Evolutionary conservation across 2,113 vertebrate species (phyloP).

Genomic region (Poecile atricapillus): DNA sequence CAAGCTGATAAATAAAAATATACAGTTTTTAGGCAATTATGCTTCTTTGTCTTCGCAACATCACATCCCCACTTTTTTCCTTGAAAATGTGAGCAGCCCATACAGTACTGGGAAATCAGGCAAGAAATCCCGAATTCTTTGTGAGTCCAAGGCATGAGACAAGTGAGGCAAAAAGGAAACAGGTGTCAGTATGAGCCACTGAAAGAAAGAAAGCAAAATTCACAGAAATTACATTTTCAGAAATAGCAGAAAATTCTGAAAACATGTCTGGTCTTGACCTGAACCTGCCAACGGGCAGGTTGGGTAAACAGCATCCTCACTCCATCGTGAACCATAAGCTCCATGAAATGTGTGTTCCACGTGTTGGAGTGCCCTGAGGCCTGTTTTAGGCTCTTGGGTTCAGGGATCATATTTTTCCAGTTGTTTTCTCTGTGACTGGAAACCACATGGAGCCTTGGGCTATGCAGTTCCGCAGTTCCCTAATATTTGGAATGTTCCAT

Average conservation of each 20-base stretch:
- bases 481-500: slow-evolving; percentile 71
- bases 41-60: background rate
- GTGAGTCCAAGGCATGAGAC: background rate
- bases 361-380: background rate
- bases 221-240: slow-evolving; percentile 36
- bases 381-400: background rate
- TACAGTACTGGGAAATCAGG: background rate
- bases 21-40: background rate
- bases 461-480: slow-evolving; percentile 1
- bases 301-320: background rate
- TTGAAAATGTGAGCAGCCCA: background rate
- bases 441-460: background rate
- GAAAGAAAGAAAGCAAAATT: slow-evolving; percentile 34
- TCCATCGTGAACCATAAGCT: background rate
- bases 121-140: background rate
- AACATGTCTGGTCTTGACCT: background rate
- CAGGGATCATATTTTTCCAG: slow-evolving; percentile 36
- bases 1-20: background rate
- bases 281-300: background rate
- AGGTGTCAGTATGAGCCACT: background rate
- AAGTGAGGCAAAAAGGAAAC: slow-evolving; percentile 34
- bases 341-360: background rate
- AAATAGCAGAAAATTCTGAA: background rate
- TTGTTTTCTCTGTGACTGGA: slow-evolving; percentile 24
- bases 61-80: background rate